Evolutionary conservation across 2,888 invertebrate species (phyloP), one percentile per base, ranked within the genome.

Genomic region (Protula sp.): DNA sequence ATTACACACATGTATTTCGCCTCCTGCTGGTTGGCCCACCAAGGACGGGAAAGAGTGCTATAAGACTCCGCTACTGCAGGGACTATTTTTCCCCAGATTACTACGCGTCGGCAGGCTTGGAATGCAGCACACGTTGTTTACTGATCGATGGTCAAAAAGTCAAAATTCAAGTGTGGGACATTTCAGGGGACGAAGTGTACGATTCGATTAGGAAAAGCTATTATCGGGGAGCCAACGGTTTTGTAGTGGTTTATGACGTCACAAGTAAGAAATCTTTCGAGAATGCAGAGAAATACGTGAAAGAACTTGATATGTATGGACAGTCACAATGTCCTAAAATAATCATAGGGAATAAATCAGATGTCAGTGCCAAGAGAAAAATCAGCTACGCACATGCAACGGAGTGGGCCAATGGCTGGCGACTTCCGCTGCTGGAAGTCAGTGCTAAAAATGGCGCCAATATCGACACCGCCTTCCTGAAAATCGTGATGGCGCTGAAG

Each of bases 401-500:
- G 47, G 62, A 63, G 22, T 66, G 62, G 57, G 64, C 66, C 3
- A 58, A 61, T 52, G 66, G 64, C 14, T 66, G 66, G 66, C 28
- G 62, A 30, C 5, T 66, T 2, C 64, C 64, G 5, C 9, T 60
- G 19, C 22, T 64, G 22, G 64, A 64, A 47, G 38, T 53, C 24
- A 64, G 64, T 26, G 61, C 64, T 24, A 53, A 54, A 9, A 55
- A 51, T 53, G 57, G 57, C 28, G 31, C 30, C 30, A 60, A 61
- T 31, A 58, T 64, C 1, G 62, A 62, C 45, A 30, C 47, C 2
- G 59, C 62, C 1, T 59, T 62, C 47, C 29, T 61, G 29, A 61
- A 57, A 47, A 14, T 66, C 1, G 55, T 54, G 9, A 29, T 57
- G 26, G 63, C 66, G n/a, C 57, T 66, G 5, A 64, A 64, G 38